Base-by-base conservation (phyloP, 2,888 invertebrate genomes). In the Tetrapedia diversipes region DNA sequence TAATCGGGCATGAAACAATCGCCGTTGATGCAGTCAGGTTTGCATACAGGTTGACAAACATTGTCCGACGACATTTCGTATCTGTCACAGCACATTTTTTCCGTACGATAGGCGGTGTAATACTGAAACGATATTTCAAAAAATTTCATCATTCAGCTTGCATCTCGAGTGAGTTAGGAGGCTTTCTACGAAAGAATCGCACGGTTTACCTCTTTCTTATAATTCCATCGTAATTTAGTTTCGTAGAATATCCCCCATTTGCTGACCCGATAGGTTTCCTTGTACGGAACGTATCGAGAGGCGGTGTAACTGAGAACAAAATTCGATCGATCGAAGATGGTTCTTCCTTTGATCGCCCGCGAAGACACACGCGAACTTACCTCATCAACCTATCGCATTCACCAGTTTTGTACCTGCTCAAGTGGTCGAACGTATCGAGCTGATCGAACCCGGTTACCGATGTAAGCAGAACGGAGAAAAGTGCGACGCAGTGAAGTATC, bases 1-100 rank as follows among this genome's bases (percentile, higher is more conserved):
- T 78, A 54, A 24, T 80, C 64, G 4, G 87, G 88, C 4, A 83
- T 85, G 3, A 86, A 68, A 54, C 88, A 89, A 3, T 34, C 0
- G 0, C 86, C 84, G 65, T 89, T 86, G 4, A 75, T 87, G 64
- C 92, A 92, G 16, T 81, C 34, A 0, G 63, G 71, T 0, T 4
- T 4, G 56, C 82, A 82, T 19, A 41, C 16, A 3, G 81, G 81
- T 1, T 27, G 7, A 32, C 81, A 81, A 2, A 0, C 1, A 8
- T 0, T 2, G 1, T 2, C 0, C 4, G 11, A 0, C 2, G 37
- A 10, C 16, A 3, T 1, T 2, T 1, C 1, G 22, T 68, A 76
- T n/a, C 39, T 7, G 0, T 0, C 0, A 16, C 82, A 83, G n/a
- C 82, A 83, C 0, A 0, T 8, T 0, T 6, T 8, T 0, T 51